Evolutionary conservation across 2,888 invertebrate genomes (phyloP).

Genomic region (Patella depressa): DNA sequence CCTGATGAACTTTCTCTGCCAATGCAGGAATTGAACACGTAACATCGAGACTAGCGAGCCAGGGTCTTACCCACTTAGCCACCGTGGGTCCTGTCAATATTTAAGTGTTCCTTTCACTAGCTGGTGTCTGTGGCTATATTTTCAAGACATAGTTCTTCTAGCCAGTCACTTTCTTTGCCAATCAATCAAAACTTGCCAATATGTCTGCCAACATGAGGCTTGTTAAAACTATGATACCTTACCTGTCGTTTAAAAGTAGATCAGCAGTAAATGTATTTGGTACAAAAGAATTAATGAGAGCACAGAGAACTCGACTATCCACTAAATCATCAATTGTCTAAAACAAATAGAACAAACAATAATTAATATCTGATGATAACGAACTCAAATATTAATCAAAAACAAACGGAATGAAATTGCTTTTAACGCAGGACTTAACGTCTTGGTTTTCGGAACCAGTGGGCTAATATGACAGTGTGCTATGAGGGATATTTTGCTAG

Average conservation of each 20-base stretch:
- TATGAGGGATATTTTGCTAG: no score
- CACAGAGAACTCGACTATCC: conserved; percentile 69
- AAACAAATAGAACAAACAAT: conserved; percentile 20
- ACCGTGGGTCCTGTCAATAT: no score
- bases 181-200: background rate
- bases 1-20: no score
- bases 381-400: background rate
- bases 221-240: conserved; percentile 12
- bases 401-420: background rate
- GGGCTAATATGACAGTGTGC: no score
- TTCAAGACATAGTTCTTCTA: no score
- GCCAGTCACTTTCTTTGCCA: background rate
- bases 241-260: conserved; percentile 70
- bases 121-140: no score
- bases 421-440: no score
- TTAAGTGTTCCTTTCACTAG: no score
- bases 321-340: conserved; percentile 68
- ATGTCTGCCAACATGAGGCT: background rate
- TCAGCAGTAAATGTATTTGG: conserved; percentile 69
- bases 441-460: no score
- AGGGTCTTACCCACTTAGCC: no score
- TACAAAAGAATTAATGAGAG: conserved; percentile 68
- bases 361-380: background rate
- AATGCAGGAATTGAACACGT: no score
- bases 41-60: no score